Evolutionary conservation across 2,888 invertebrate genomes (phyloP), one percentile per base, ranked within the genome.

Genomic region (Acleris sparsana): DNA sequence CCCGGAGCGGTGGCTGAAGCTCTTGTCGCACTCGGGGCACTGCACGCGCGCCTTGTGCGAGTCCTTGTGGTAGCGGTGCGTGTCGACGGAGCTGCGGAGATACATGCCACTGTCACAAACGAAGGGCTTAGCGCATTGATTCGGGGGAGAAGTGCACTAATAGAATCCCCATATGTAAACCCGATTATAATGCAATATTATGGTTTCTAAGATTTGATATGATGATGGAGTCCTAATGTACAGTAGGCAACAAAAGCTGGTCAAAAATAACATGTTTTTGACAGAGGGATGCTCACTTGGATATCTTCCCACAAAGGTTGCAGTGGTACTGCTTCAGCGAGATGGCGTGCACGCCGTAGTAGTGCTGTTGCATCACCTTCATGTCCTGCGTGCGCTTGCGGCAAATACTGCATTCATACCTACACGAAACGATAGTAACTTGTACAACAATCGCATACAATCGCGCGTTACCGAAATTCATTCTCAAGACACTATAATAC

Each of bases 11-110:
- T 92, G 92, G 16, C 86, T 82, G 72, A 92, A 92, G 0, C 87
- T 89, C 52, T 92, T 92, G n/a, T 90, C 89, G 48, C 92, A 92
- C 5, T 87, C 83, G 0, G 78, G 66, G 59, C 92, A 92, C 68
- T 82, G 82, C 2, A 89, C 78, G 2, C 92, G 73, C 0, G 87
- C 83, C 55, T 86, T 87, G 68, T 90, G 90, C 0, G 83, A 80
- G 64, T 86, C 86, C 43, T 75, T 76, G 61, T 89, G 88, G 69
- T 88, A 89, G 0, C 89, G 78, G 48, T 90, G 90, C 0, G 79
- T 79, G 73, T 89, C 88, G 70, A 86, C 75, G 0, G 90, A 87
- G 16, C 90, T 89, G 79, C 3, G 69, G 39, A 11, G 4, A 13
- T 3, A 39, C 39, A 4, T 3, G 13, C 39, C 9, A 9, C 2